These are phyloP conservation scores for Gopherus evgoodei DNA, from an alignment of 2,113 vertebrate species.

Conservation along the genomic window DNA sequence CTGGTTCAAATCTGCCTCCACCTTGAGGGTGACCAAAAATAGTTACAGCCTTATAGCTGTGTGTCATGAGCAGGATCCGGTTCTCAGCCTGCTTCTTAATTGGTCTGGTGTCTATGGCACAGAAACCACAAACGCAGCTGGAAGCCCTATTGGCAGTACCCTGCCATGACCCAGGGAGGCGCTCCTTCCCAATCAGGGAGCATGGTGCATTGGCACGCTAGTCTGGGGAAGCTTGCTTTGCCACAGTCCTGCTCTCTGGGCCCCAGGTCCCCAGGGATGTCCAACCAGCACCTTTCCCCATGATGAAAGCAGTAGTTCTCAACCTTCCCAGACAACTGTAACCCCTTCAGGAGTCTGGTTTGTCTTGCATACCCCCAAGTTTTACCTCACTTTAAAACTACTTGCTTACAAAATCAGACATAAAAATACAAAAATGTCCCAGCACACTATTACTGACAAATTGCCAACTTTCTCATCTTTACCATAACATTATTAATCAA, in stretches of 20 bases:
- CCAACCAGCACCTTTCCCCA: neutral
- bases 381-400: no score
- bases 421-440: no score
- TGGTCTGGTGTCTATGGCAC: fast-evolving
- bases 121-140: neutral
- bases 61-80: neutral
- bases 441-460: no score
- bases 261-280: neutral
- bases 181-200: neutral
- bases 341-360: neutral
- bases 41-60: neutral
- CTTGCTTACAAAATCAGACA: no score
- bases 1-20: fast-evolving
- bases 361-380: neutral
- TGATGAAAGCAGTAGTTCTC: neutral
- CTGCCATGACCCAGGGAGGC: neutral
- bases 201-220: neutral
- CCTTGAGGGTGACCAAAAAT: neutral
- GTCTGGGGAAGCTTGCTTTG: neutral
- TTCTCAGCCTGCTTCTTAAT: fast-evolving
- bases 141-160: fast-evolving
- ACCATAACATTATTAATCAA: no score
- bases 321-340: neutral
- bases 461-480: no score
- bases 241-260: neutral